Base-by-base conservation (phyloP, 2,797 vertebrate genomes). In the Lagodon rhomboides region DNA sequence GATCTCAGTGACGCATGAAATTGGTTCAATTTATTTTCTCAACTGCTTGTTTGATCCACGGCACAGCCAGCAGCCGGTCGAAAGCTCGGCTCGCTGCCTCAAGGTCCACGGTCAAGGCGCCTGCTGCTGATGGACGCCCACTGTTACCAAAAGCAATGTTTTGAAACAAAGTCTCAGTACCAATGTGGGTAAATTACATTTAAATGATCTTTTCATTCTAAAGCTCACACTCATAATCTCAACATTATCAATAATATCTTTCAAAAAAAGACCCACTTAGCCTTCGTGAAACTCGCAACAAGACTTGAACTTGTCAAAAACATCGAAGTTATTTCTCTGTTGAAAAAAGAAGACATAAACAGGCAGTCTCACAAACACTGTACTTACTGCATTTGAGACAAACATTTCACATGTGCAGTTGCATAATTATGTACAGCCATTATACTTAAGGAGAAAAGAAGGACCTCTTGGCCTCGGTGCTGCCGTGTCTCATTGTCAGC, bases 221-320 rank as follows among this genome's bases (percentile, higher is more conserved):
- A 54, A 55, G 13, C 1, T 30, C 6, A 38, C 7, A n/a, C 47
- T 38, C 23, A 49, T n/a, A 13, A 54, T 44, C 17, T 47, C 15
- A 12, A 13, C 12, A 13, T 43, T 9, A 25, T 16, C 15, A 34
- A 22, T 44, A 1, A 16, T 43, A 43, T n/a, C 55, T 49, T 27
- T 8, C 1, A 16, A 6, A 58, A 49, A 47, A 13, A 3, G 30
- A 82, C 92, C 89, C 85, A 95, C 95, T 70, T 75, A 11, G 65
- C 46, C 79, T 90, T 94, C 3, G 91, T 91, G 75, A 95, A 95
- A 83, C 91, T 90, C 47, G 91, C 91, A 59, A 95, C 93, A 30
- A 95, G 91, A 84, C 92, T 94, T 65, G 95, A 93, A 85, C 86
- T 83, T 10, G 95, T 91, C 4, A 72, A 46, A 83, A 94, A 94